These are phyloP conservation scores for Eupithecia dodoneata DNA, from an alignment of 2,888 invertebrate genomes.

Conservation along the genomic window DNA sequence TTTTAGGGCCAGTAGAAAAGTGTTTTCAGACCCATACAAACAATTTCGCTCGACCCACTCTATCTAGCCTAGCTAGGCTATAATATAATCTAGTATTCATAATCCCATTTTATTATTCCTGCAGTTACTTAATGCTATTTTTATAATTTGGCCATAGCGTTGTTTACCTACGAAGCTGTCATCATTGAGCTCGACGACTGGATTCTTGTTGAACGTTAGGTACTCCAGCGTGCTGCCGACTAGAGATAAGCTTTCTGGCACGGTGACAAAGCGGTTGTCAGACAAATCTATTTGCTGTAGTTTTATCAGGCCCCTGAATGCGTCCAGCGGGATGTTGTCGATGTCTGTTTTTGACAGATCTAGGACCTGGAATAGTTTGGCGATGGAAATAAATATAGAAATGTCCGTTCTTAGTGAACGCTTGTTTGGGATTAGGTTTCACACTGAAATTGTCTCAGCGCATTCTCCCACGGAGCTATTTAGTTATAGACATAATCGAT, in stretches of 20 bases:
- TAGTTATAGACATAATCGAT: neutral
- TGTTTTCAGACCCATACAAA: no score
- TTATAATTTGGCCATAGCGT: constrained; percentile 5
- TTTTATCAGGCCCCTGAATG: constrained; percentile 78
- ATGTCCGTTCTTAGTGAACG: no score
- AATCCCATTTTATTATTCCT: neutral
- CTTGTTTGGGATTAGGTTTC: constrained; percentile 5
- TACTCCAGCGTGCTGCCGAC: constrained; percentile 82
- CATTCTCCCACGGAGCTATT: neutral
- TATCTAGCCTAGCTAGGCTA: no score
- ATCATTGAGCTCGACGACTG: constrained; percentile 83
- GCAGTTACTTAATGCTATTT: neutral
- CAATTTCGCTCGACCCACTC: no score
- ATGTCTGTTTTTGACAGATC: constrained; percentile 85
- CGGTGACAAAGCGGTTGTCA: constrained; percentile 83
- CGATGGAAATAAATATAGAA: constrained; percentile 2
- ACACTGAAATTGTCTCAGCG: neutral
- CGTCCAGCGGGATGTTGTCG: constrained; percentile 79
- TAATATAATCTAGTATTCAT: no score
- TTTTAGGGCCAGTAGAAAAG: no score
- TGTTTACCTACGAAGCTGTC: constrained; percentile 83
- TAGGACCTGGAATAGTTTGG: constrained; percentile 70
- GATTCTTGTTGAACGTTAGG: constrained; percentile 86
- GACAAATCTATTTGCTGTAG: constrained; percentile 85
- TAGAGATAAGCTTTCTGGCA: constrained; percentile 83